A percentile compares a stretch with the other conserved stretches of the same genome.
Evolutionary conservation across 2,113 vertebrate species (phyloP).

Genomic region (Catharus bicknelli): DNA sequence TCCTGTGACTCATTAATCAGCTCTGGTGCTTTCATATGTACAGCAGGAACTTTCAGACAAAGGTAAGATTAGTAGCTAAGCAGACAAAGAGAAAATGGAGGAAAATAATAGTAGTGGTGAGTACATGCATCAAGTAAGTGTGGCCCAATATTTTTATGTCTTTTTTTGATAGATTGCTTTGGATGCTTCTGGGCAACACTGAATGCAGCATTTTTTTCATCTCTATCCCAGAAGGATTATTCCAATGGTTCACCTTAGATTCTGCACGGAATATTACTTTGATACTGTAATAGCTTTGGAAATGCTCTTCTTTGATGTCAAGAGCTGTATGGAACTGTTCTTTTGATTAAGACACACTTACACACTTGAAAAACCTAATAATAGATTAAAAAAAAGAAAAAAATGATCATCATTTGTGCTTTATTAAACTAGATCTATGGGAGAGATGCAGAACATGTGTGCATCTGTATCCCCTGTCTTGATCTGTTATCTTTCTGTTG

Average conservation of each 20-base stretch:
- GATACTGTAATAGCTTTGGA: constrained; percentile 76
- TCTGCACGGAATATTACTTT: constrained; percentile 74
- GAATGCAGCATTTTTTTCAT: constrained; percentile 69
- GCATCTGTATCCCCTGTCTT: constrained; percentile 36
- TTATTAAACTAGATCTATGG: constrained; percentile 52
- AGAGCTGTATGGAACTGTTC: constrained; percentile 60
- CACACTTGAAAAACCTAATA: constrained; percentile 67
- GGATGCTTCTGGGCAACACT: constrained; percentile 52
- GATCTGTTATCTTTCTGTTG: constrained; percentile 53
- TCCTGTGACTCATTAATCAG: constrained; percentile 69
- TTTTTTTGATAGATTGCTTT: constrained; percentile 70
- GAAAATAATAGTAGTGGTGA: constrained; percentile 59
- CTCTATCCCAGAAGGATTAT: constrained; percentile 70
- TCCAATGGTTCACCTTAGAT: constrained; percentile 73
- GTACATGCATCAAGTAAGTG: constrained; percentile 33
- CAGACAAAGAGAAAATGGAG: constrained; percentile 55
- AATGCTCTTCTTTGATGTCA: constrained; percentile 71
- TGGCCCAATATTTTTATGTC: constrained; percentile 59
- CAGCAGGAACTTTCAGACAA: constrained; percentile 44
- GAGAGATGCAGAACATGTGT: constrained; percentile 45
- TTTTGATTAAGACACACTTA: constrained; percentile 76
- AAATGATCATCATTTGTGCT: constrained; percentile 55
- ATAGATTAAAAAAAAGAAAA: constrained; percentile 45
- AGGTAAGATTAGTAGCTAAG: constrained; percentile 57
- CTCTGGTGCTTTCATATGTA: constrained; percentile 50